Conservation (phyloP, 2,888 invertebrate genomes). For the Limnephilus marmoratus region DNA sequence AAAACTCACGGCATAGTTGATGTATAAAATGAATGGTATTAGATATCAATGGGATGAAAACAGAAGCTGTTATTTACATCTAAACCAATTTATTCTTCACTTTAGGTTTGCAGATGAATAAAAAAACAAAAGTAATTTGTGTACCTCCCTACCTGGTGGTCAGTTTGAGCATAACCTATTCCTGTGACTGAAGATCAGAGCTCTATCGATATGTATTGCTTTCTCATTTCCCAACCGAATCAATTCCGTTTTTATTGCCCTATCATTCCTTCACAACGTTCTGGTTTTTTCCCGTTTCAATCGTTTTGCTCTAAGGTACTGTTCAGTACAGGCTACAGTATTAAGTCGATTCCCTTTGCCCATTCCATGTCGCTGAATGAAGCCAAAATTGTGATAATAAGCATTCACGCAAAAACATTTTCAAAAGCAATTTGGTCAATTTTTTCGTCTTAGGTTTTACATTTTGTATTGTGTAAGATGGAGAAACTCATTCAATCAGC, state of each 20-base stretch:
- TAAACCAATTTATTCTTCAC: constrained; percentile 10
- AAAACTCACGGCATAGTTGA: background rate
- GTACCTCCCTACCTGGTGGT: background rate
- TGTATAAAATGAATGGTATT: background rate
- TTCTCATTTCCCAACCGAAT: constrained; percentile 42
- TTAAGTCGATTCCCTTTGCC: background rate
- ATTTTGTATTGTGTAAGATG: no score
- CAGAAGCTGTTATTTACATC: background rate
- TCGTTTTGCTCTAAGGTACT: constrained; percentile 6
- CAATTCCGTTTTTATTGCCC: constrained; percentile 52
- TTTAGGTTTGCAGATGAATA: background rate
- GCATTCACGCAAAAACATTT: no score
- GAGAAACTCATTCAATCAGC: no score
- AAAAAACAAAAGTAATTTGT: constrained; percentile 8
- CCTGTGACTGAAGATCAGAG: constrained; percentile 5
- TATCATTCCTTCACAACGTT: constrained; percentile 34
- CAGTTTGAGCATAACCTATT: background rate
- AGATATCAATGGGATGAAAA: background rate
- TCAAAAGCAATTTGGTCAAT: no score
- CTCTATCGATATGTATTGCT: constrained; percentile 19
- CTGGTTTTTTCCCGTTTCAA: constrained; percentile 15
- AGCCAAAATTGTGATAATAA: no score
- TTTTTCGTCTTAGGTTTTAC: no score
- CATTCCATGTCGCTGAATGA: background rate
- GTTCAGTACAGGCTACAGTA: background rate